A percentile compares a stretch with the other conserved stretches of the same genome.
Conservation (phyloP, 2,888 invertebrate species). For the Dicranocentrus wangi region DNA sequence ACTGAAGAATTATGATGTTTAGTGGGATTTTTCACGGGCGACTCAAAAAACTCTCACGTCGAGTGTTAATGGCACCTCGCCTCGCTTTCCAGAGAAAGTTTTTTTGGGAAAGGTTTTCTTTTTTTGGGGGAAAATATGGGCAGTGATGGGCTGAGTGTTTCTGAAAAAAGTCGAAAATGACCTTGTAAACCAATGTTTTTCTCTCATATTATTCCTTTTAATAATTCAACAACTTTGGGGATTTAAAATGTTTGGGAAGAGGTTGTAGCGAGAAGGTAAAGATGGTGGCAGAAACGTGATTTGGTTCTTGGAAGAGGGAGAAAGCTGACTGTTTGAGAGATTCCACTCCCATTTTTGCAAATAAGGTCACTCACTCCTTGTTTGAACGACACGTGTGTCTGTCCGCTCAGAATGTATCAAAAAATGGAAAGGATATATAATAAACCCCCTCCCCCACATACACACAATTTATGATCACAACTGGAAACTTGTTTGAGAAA, state of each 20-base stretch:
- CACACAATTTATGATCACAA: no score
- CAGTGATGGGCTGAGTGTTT: background rate
- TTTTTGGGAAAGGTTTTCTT: slow-evolving; percentile 6
- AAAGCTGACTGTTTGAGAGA: no score
- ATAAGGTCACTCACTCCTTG: no score
- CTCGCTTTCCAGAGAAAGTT: background rate
- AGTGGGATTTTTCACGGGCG: background rate
- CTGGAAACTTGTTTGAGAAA: no score
- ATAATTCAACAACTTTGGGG: slow-evolving; percentile 43
- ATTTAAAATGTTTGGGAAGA: background rate
- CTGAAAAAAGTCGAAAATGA: slow-evolving; percentile 22
- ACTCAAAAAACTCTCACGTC: slow-evolving; percentile 37
- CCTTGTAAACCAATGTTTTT: slow-evolving; percentile 45
- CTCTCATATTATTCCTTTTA: slow-evolving; percentile 36
- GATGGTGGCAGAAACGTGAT: background rate
- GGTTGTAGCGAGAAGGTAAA: background rate
- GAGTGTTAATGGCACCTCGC: slow-evolving; percentile 23
- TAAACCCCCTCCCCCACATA: no score
- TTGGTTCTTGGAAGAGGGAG: background rate
- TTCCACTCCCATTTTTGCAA: no score
- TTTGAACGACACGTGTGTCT: no score
- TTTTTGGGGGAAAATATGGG: background rate
- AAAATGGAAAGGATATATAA: no score
- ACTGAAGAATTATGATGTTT: slow-evolving; percentile 43
- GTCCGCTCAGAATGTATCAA: no score